phyloP scores from a whole-genome alignment of 2,797 vertebrate genomes.

The Pristis pectinata region DNA sequence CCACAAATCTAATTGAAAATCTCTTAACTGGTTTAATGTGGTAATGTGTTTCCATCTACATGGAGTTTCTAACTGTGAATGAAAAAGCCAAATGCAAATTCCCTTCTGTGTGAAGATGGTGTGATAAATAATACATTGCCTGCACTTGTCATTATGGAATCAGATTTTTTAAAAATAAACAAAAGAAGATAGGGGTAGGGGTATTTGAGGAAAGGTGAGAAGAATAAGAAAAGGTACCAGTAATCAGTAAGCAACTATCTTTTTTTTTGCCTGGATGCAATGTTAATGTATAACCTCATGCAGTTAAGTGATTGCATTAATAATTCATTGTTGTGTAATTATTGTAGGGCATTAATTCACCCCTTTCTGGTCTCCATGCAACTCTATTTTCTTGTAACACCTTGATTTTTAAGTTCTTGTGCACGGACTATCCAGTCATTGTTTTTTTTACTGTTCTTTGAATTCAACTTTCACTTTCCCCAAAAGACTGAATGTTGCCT shows the following conservation, averaged over 20 bases:
- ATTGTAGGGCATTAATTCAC: conserved; percentile 9
- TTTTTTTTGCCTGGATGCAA: neutral
- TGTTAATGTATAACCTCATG: neutral
- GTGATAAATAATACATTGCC: conserved; percentile 48
- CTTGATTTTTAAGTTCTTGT: neutral
- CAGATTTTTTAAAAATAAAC: neutral
- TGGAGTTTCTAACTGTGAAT: conserved; percentile 51
- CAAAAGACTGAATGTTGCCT: conserved; percentile 39
- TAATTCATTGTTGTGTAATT: conserved; percentile 37
- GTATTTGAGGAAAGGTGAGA: neutral
- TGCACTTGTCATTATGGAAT: conserved; percentile 2
- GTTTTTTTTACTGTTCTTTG: conserved; percentile 38
- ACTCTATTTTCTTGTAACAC: conserved; percentile 37
- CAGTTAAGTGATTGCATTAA: conserved; percentile 41
- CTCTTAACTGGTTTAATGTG: conserved; percentile 59
- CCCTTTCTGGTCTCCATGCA: conserved; percentile 37
- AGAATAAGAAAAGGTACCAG: neutral
- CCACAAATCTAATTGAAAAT: conserved; percentile 69
- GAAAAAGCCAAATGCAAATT: conserved; percentile 57
- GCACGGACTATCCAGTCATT: neutral
- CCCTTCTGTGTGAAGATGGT: conserved; percentile 45
- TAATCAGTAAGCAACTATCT: conserved; percentile 21
- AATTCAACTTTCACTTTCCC: neutral
- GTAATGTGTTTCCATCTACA: conserved; percentile 55
- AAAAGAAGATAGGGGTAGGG: neutral